These are phyloP conservation scores for Girardinichthys multiradiatus DNA, from an alignment of 2,113 vertebrate genomes.

Conservation along the genomic window DNA sequence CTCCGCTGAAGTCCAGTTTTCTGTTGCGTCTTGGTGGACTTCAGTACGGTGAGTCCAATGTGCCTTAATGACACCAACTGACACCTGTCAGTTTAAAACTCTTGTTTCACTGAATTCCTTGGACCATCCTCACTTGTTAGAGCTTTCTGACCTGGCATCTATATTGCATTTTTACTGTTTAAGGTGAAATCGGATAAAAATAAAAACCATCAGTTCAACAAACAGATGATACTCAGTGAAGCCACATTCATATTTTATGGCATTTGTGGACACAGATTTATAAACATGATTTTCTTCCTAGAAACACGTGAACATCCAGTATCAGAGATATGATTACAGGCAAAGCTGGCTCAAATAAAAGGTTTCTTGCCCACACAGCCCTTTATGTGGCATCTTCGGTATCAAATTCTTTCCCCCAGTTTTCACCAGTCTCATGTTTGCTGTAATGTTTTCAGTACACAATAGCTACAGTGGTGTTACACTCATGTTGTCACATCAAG, in stretches of 20 bases:
- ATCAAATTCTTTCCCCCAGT: constrained; percentile 63
- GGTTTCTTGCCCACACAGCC: constrained; percentile 36
- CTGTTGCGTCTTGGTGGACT: background rate
- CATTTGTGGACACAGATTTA: constrained; percentile 22
- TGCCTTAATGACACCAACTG: background rate
- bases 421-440: constrained; percentile 62
- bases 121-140: constrained; percentile 44
- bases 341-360: constrained; percentile 40
- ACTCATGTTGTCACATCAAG: constrained; percentile 76
- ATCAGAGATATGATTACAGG: constrained; percentile 17
- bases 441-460: constrained; percentile 73
- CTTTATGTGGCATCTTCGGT: constrained; percentile 61
- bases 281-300: constrained; percentile 24
- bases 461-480: constrained; percentile 59
- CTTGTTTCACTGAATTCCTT: no score
- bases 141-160: constrained; percentile 56
- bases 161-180: constrained; percentile 29
- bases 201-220: constrained; percentile 49
- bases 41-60: background rate
- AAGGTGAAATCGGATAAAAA: constrained; percentile 32
- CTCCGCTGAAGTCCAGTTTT: background rate
- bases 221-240: constrained; percentile 56
- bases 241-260: constrained; percentile 39
- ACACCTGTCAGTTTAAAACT: background rate
- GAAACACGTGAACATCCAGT: constrained; percentile 10